Conservation (phyloP, 1,140 invertebrate genomes). For the Spodoptera frugiperda region DNA sequence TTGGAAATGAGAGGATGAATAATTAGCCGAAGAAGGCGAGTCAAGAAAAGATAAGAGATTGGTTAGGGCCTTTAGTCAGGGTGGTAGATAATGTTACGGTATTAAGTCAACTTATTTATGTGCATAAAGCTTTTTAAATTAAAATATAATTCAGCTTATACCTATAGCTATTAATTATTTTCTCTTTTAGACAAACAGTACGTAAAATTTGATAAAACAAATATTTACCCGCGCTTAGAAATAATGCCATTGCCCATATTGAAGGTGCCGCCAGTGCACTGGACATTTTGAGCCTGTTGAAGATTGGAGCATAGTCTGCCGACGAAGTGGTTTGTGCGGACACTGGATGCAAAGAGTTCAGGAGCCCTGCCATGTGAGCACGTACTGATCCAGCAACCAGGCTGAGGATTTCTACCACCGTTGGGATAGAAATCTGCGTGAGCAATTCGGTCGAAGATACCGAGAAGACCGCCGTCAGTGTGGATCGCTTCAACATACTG, state of each 20-base stretch:
- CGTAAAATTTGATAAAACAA: too few species aligned
- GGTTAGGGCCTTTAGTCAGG: too few species aligned
- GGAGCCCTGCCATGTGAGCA: constrained; percentile 85
- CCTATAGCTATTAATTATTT: too few species aligned
- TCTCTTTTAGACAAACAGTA: too few species aligned
- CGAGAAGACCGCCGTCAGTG: constrained; percentile 82
- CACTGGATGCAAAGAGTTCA: constrained; percentile 85
- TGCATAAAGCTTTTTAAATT: too few species aligned
- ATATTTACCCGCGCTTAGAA: constrained; percentile 64
- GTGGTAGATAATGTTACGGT: too few species aligned
- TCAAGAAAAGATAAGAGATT: too few species aligned
- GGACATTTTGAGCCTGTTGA: constrained; percentile 61
- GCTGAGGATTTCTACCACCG: constrained; percentile 86
- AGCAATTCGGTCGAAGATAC: constrained; percentile 69
- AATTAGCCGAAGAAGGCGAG: too few species aligned
- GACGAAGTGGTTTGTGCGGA: constrained; percentile 79
- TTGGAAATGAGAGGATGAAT: too few species aligned
- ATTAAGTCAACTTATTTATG: too few species aligned
- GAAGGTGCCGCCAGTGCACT: constrained; percentile 62
- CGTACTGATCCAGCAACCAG: constrained; percentile 86
- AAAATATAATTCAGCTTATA: too few species aligned
- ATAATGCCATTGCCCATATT: constrained; percentile 75
- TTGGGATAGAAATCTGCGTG: constrained; percentile 86
- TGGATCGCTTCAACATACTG: constrained; percentile 87
- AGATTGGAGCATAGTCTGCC: constrained; percentile 72